Percentiles rank a stretch among this genome's conserved stretches.
These are phyloP conservation scores for Heliconius nattereri DNA, from an alignment of 1,140 invertebrate genomes.

Conservation along the genomic window DNA sequence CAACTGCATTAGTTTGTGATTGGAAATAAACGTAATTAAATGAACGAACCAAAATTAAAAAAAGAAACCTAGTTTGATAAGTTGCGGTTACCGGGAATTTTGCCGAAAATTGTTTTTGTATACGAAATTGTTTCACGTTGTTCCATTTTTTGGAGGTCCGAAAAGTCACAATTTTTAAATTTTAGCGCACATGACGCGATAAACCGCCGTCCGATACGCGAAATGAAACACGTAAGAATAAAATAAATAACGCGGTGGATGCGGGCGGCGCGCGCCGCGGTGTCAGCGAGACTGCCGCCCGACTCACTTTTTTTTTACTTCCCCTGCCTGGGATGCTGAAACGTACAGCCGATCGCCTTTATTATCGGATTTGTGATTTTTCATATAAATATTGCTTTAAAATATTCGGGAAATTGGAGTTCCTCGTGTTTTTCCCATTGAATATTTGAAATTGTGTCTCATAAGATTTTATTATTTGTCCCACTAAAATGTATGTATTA, in stretches of 20 bases:
- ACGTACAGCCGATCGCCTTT: constrained; percentile 61
- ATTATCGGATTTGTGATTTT: constrained; percentile 48
- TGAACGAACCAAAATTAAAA: constrained; percentile 44
- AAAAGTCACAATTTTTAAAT: constrained; percentile 66
- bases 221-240: constrained; percentile 73
- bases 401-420: constrained; percentile 21
- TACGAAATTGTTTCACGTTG: constrained; percentile 66
- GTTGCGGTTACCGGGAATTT: constrained; percentile 68
- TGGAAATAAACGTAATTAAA: constrained; percentile 42
- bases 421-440: constrained; percentile 1
- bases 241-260: constrained; percentile 72
- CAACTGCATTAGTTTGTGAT: constrained; percentile 65
- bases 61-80: constrained; percentile 73
- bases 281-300: constrained; percentile 64
- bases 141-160: constrained; percentile 70
- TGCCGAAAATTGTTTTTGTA: constrained; percentile 66
- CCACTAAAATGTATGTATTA: background rate
- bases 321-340: constrained; percentile 70
- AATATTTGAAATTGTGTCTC: background rate
- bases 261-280: constrained; percentile 74
- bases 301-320: constrained; percentile 65
- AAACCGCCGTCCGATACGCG: constrained; percentile 76
- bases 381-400: constrained; percentile 28
- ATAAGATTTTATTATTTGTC: background rate
- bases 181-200: constrained; percentile 65